Base-by-base conservation (phyloP, 2,888 invertebrate genomes). In the Orthonevra nobilis region DNA sequence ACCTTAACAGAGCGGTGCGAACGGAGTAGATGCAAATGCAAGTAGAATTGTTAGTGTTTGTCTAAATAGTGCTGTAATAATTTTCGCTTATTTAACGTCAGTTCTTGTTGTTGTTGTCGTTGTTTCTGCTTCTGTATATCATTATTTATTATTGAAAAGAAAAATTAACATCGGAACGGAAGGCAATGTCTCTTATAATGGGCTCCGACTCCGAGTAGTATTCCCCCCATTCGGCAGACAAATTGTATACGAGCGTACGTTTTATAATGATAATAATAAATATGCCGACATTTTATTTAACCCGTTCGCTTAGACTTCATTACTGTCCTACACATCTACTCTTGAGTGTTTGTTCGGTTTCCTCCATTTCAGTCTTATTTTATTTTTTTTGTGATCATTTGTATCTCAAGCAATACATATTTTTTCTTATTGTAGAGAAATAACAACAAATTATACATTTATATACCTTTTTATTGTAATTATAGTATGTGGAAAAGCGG, bases 91-190 rank as follows among this genome's bases (percentile, higher is more conserved):
- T 79, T 79, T 60, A 20, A 48, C 42, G 54, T n/a, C n/a, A n/a
- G n/a, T 30, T 44, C 40, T 38, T 52, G 23, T 32, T 72, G 72
- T 48, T 60, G 50, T 61, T 72, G 77, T 72, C 23, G 50, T 68
- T 68, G 69, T 69, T 68, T 60, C 58, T 75, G 69, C 60, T 73
- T 79, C 73, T 66, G 73, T 79, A 36, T 79, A 73, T 79, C 73
- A 79, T 79, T 79, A 79, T 79, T 79, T 79, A 79, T 79, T 73
- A 79, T 79, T 68, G 46, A 79, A 73, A 79, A 50, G 66, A 73
- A 72, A 72, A 73, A 79, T 73, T 73, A 79, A 79, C 79, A 68
- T 79, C 54, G 66, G 32, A 79, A 61, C 66, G 79, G 73, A 73
- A 73, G 73, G 66, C 79, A 61, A 56, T 73, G 79, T 68, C 73